Evolutionary conservation across 1,140 invertebrate genomes (phyloP).

Genomic region (Araneus ventricosus): DNA sequence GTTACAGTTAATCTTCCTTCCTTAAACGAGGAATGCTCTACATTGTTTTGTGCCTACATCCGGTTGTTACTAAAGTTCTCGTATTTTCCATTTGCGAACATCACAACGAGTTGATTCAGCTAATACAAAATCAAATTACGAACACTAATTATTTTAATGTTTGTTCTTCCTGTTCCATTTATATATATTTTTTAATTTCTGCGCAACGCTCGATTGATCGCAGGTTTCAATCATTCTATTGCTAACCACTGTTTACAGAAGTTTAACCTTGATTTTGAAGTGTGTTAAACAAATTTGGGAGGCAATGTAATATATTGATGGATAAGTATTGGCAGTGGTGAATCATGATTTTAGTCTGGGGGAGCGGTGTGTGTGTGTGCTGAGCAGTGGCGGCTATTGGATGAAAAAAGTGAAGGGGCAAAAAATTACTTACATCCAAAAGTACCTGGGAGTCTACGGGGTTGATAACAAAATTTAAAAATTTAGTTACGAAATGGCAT

Average conservation of each 20-base stretch:
- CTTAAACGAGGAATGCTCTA: background rate
- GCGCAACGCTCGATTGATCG: background rate
- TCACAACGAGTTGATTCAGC: background rate
- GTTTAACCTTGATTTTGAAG: slow-evolving; percentile 9
- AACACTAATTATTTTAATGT: background rate
- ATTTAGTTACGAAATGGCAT: too few relatives aligned
- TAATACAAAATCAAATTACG: background rate
- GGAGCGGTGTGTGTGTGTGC: too few relatives aligned
- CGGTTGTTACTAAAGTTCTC: background rate
- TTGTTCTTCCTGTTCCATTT: slow-evolving; percentile 13
- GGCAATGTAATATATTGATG: background rate
- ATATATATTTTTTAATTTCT: background rate
- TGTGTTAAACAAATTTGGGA: background rate
- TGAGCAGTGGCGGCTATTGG: too few relatives aligned
- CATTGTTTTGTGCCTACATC: too few relatives aligned
- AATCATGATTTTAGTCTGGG: too few relatives aligned
- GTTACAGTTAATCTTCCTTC: background rate
- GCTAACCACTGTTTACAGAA: background rate
- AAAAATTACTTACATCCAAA: too few relatives aligned
- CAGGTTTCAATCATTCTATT: background rate
- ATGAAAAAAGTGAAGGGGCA: too few relatives aligned
- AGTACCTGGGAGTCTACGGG: too few relatives aligned
- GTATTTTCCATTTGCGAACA: background rate
- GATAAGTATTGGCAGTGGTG: too few relatives aligned
- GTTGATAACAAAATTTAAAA: too few relatives aligned